These are phyloP conservation scores for Pachycephala philippinensis DNA, from an alignment of 2,113 vertebrate species.

Conservation along the genomic window DNA sequence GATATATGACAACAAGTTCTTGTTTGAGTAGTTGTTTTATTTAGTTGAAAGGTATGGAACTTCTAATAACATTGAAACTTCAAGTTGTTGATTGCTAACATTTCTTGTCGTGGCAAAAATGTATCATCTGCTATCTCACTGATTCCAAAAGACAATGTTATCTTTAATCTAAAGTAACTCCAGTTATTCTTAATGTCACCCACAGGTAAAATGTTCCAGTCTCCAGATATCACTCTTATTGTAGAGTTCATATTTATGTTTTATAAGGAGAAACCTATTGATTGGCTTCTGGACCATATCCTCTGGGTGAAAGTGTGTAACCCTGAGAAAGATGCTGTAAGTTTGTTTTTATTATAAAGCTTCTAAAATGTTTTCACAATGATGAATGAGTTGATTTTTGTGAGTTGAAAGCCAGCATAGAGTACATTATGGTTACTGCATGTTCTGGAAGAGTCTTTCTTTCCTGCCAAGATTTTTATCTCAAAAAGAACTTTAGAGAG, in stretches of 20 bases:
- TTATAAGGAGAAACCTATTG: slow-evolving; percentile 98
- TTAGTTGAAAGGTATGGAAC: background rate
- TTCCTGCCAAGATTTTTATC: background rate
- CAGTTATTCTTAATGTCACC: slow-evolving; percentile 40
- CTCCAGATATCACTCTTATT: slow-evolving; percentile 94
- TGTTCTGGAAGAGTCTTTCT: background rate
- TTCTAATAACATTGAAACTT: background rate
- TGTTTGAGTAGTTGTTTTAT: background rate
- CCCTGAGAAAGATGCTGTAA: slow-evolving; percentile 96
- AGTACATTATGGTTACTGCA: background rate
- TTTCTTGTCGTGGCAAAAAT: background rate
- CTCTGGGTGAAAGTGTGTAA: slow-evolving; percentile 99
- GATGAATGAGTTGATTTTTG: background rate
- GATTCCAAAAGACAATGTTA: background rate
- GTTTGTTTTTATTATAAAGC: slow-evolving; percentile 40
- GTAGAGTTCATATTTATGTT: slow-evolving; percentile 99
- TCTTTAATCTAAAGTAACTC: background rate
- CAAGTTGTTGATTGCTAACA: background rate
- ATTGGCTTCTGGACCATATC: slow-evolving; percentile 97
- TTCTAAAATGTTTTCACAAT: background rate
- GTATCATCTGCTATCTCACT: background rate
- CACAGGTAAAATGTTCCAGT: slow-evolving; percentile 98
- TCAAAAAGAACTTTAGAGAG: background rate
- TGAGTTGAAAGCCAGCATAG: background rate
- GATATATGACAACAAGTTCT: background rate